A percentile compares a stretch with the other conserved stretches of the same genome.
Evolutionary conservation across 2,113 vertebrate genomes (phyloP).

Genomic region (Sebastes fasciatus): DNA sequence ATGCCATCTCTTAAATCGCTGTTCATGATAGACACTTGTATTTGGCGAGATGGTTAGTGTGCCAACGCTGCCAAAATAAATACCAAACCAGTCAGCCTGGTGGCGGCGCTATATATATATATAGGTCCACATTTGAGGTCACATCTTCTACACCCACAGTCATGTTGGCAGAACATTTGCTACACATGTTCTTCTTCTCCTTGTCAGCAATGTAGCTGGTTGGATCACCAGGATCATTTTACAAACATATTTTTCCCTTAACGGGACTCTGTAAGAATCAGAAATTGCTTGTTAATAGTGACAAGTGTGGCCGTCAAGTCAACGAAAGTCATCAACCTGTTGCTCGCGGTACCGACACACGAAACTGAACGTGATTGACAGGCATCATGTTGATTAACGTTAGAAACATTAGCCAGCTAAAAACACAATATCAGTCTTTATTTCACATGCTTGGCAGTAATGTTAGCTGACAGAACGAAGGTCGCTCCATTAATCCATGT

Average conservation of each 20-base stretch:
- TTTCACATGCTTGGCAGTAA: no score
- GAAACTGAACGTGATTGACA: no score
- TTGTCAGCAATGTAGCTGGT: slow-evolving; percentile 4
- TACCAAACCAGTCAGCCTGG: background rate
- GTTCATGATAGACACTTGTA: background rate
- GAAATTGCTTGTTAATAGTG: no score
- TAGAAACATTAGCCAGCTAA: no score
- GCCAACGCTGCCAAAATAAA: background rate
- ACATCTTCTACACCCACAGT: slow-evolving; percentile 2
- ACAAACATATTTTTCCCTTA: background rate
- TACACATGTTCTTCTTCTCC: background rate
- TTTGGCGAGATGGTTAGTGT: background rate
- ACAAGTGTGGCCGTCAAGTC: no score
- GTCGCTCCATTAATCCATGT: no score
- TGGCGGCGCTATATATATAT: background rate
- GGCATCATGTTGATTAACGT: no score
- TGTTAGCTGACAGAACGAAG: no score
- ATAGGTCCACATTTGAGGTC: slow-evolving; percentile 8
- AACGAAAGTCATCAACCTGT: no score
- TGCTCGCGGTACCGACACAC: no score
- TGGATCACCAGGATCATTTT: background rate
- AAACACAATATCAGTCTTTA: no score
- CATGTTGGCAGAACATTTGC: slow-evolving; percentile 34
- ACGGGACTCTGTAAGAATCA: no score
- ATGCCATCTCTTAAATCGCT: background rate